Conservation (phyloP, 2,888 invertebrate species). For the Phorcus lineatus region DNA sequence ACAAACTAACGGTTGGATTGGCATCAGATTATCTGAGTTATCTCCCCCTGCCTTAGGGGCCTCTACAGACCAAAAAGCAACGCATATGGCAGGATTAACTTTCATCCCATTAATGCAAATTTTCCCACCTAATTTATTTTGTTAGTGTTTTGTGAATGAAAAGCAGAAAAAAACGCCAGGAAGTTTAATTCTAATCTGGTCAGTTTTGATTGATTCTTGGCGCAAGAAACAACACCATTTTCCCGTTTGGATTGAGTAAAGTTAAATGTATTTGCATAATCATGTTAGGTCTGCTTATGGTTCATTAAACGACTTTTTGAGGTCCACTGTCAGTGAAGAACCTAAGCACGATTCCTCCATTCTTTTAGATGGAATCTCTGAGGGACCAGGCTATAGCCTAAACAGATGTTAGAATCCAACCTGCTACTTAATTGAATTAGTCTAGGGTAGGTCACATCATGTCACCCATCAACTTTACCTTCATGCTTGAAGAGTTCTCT, state of each 20-base stretch:
- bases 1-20: not conserved
- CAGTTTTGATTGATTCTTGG: constrained; percentile 19
- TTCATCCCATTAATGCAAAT: constrained; percentile 23
- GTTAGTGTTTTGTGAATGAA: constrained; percentile 9
- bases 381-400: not conserved
- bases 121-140: constrained; percentile 14
- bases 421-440: constrained; percentile 32
- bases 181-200: constrained; percentile 12
- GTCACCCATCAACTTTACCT: constrained; percentile 32
- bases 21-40: not conserved
- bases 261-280: constrained; percentile 22
- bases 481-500: constrained; percentile 22
- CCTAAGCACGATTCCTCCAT: too few species aligned
- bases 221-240: not conserved
- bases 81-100: constrained; percentile 4
- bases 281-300: not conserved
- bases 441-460: constrained; percentile 32
- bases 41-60: not conserved
- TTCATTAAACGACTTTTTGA: constrained; percentile 22
- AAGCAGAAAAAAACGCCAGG: not conserved
- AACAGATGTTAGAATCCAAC: constrained; percentile 27
- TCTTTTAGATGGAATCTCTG: too few species aligned
- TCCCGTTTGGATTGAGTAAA: not conserved
- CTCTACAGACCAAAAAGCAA: not conserved
- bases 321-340: not conserved